phyloP scores from a whole-genome alignment of 2,888 invertebrate genomes.

The Xestia xanthographa region DNA sequence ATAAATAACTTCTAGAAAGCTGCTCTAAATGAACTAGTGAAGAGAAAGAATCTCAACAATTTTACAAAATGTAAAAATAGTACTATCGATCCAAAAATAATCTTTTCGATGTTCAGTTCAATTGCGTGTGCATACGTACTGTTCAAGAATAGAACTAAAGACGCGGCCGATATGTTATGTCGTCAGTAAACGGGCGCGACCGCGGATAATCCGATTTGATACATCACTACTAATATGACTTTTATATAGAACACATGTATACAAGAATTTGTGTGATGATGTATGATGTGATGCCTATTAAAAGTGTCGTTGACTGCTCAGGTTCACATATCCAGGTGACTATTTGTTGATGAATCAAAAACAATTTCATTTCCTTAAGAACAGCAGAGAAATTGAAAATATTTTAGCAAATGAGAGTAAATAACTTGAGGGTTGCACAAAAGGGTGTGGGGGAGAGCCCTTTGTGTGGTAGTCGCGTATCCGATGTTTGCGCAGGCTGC shows the following conservation, averaged over 20 bases:
- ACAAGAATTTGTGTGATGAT: not conserved
- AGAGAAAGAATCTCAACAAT: conserved; percentile 30
- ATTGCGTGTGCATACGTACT: conserved; percentile 37
- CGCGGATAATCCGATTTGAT: conserved; percentile 57
- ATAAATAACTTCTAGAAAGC: conserved; percentile 24
- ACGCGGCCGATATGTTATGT: conserved; percentile 39
- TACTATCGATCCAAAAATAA: conserved; percentile 49
- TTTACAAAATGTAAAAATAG: conserved; percentile 48
- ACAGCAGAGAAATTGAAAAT: not conserved
- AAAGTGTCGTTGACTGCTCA: not conserved
- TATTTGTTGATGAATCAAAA: conserved; percentile 7
- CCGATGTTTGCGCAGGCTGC: conserved; percentile 88
- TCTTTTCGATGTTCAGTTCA: conserved; percentile 28
- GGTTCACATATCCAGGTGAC: not conserved
- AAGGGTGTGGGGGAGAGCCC: conserved; percentile 69
- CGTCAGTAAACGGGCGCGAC: conserved; percentile 51
- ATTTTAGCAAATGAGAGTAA: conserved; percentile 53
- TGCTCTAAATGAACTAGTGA: conserved; percentile 26
- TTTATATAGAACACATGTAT: conserved; percentile 32
- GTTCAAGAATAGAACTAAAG: conserved; percentile 54
- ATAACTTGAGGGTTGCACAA: conserved; percentile 56
- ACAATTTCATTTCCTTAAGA: conserved; percentile 4
- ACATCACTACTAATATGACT: conserved; percentile 58
- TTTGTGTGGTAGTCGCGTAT: conserved; percentile 73
- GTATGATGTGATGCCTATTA: conserved; percentile 5